phyloP scores from a whole-genome alignment of 2,888 invertebrate genomes.

The Drosophila lutescens region DNA sequence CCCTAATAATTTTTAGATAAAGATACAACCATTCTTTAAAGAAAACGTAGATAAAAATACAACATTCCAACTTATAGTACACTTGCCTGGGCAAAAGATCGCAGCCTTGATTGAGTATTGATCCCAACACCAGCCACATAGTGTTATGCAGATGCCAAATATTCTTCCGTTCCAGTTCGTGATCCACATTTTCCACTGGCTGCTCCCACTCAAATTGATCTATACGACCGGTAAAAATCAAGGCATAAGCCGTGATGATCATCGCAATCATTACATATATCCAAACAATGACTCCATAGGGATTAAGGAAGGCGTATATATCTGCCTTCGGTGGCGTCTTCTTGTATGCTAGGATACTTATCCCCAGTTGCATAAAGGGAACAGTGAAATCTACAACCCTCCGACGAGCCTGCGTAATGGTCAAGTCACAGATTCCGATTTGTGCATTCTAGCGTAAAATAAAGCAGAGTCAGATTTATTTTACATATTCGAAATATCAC shows the following conservation, averaged over 20 bases:
- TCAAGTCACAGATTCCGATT: constrained; percentile 97
- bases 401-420: constrained; percentile 96
- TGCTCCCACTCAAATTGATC: constrained; percentile 92
- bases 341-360: constrained; percentile 94
- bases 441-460: constrained; percentile 91
- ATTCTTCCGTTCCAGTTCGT: constrained; percentile 93
- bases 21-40: too few relatives aligned
- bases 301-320: constrained; percentile 94
- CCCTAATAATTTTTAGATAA: constrained; percentile 84
- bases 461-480: not conserved
- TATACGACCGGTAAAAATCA: constrained; percentile 89
- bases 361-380: constrained; percentile 98
- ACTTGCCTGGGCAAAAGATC: constrained; percentile 93
- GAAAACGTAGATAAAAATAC: too few relatives aligned
- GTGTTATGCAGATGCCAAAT: constrained; percentile 94
- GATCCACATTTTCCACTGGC: constrained; percentile 93
- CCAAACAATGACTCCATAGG: constrained; percentile 94
- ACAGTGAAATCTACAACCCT: constrained; percentile 96
- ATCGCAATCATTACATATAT: constrained; percentile 94
- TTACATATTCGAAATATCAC: too few relatives aligned
- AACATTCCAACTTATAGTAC: too few relatives aligned
- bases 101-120: constrained; percentile 96
- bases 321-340: constrained; percentile 89
- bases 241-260: constrained; percentile 90
- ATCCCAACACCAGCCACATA: constrained; percentile 96